A percentile compares a stretch with the other conserved stretches of the same genome.
Evolutionary conservation across 2,888 invertebrate species (phyloP).

Genomic region (Eilema caniola): DNA sequence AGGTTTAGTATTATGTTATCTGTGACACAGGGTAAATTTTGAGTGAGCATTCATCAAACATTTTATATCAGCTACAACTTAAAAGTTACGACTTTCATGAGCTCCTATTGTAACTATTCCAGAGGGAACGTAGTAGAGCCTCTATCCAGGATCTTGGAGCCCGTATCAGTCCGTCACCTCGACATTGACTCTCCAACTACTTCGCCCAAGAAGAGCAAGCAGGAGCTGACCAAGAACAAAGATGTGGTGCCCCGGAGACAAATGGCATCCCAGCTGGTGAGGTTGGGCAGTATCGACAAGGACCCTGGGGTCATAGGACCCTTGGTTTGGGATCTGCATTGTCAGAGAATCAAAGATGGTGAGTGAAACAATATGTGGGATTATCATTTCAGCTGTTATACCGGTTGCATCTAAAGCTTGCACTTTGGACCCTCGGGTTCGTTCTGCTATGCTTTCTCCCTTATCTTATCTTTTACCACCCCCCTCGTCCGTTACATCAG

Average conservation of each 20-base stretch:
- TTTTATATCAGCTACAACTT: background rate
- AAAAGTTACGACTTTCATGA: background rate
- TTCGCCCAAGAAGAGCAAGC: slow-evolving; percentile 59
- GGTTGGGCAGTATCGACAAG: slow-evolving; percentile 91
- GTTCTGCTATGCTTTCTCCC: too few relatives aligned
- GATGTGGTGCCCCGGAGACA: slow-evolving; percentile 75
- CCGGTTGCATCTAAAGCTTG: too few relatives aligned
- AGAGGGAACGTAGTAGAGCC: slow-evolving; percentile 93
- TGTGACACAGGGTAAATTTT: too few relatives aligned
- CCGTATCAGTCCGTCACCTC: slow-evolving; percentile 91
- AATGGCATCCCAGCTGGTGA: slow-evolving; percentile 83
- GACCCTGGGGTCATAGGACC: slow-evolving; percentile 95
- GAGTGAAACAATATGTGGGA: too few relatives aligned
- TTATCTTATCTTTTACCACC: too few relatives aligned
- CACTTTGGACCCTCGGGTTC: too few relatives aligned
- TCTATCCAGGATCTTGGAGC: slow-evolving; percentile 92
- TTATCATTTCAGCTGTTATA: too few relatives aligned
- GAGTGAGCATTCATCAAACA: background rate
- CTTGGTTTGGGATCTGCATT: slow-evolving; percentile 93
- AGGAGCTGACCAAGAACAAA: slow-evolving; percentile 47
- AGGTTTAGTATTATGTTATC: too few relatives aligned
- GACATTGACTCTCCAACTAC: slow-evolving; percentile 84
- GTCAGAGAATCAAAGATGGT: slow-evolving; percentile 89
- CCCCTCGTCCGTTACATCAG: too few relatives aligned
- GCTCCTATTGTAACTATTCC: slow-evolving; percentile 23